Evolutionary conservation across 2,888 invertebrate species (phyloP), one percentile per base, ranked within the genome.

Genomic region (Pristionchus fissidentatus): DNA sequence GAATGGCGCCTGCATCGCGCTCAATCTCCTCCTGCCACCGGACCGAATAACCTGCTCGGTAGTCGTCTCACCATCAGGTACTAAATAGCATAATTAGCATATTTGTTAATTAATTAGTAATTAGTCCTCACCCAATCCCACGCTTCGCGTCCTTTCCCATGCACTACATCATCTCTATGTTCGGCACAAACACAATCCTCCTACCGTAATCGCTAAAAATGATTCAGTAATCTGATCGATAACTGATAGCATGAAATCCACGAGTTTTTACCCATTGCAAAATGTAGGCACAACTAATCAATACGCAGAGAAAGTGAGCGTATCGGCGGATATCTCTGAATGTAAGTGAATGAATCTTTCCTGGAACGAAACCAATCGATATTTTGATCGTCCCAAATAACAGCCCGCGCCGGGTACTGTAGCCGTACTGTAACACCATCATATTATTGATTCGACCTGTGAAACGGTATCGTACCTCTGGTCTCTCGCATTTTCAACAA

Each of bases 1-100:
- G 93, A 95, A 96, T 91, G 99, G 99, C 91, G 97, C 98, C 85
- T 96, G 97, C 93, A 95, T 98, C 92, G 97, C 97, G 87, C 95
- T 98, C 93, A 95, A 96, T 93, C 95, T 98, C 92, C 95, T 95
- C 93, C 92, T 94, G 88, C 93, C 94, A 4, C 95, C 95, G 55
- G 97, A 97, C 83, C 87, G 92, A 32, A 85, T 88, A 41, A 85
- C 87, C 29, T 88, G 87, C 19, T 87, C 88, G 15, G 87, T 89
- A 13, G 89, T 91, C 15, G 91, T 90, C 15, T 89, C 91, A 22
- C 91, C 91, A 26, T 91, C 90, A 62, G 91, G 91, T 91, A 55
- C 52, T 57, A 19, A 66, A 38, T 66, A 38, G 8, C 35, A 32
- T 38, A 10, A 4, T 38, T 15, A 1, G 29, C 7, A 29, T 7